A percentile compares a stretch with the other conserved stretches of the same genome.
These are phyloP conservation scores for Dryadula phaetusa DNA, from an alignment of 2,888 invertebrate species.

Conservation along the genomic window DNA sequence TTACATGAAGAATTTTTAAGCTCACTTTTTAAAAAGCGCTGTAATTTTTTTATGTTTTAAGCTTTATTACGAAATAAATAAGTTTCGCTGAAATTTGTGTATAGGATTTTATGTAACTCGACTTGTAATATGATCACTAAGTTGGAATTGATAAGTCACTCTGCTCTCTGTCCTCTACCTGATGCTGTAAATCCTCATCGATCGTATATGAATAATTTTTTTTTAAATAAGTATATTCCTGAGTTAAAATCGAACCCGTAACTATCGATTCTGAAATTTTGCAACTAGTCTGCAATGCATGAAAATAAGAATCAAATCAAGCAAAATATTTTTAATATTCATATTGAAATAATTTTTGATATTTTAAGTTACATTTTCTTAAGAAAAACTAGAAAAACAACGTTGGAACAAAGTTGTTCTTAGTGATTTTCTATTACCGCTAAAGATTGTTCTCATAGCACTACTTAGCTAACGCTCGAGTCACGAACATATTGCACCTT, in stretches of 20 bases:
- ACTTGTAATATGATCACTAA: neutral
- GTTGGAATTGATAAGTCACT: too few relatives aligned
- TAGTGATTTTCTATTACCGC: slow-evolving; percentile 18
- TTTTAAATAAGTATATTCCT: too few relatives aligned
- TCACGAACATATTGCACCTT: neutral
- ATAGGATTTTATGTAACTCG: neutral
- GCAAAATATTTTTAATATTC: too few relatives aligned
- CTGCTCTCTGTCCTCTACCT: too few relatives aligned
- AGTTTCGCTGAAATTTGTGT: neutral
- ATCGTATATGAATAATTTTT: too few relatives aligned
- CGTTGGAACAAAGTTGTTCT: neutral
- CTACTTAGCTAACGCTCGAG: neutral
- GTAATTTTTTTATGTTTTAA: neutral
- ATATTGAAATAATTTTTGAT: too few relatives aligned
- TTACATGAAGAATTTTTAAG: slow-evolving; percentile 5
- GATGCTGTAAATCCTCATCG: too few relatives aligned
- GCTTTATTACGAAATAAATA: slow-evolving; percentile 4
- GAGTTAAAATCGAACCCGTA: too few relatives aligned
- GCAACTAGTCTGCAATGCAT: too few relatives aligned
- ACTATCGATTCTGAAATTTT: too few relatives aligned
- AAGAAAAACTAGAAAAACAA: neutral
- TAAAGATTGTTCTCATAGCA: slow-evolving; percentile 8
- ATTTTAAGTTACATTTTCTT: neutral
- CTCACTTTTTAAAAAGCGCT: neutral
- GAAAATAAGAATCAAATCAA: too few relatives aligned